These are phyloP conservation scores for Schizaphis graminum DNA, from an alignment of 2,888 invertebrate genomes.

Conservation along the genomic window DNA sequence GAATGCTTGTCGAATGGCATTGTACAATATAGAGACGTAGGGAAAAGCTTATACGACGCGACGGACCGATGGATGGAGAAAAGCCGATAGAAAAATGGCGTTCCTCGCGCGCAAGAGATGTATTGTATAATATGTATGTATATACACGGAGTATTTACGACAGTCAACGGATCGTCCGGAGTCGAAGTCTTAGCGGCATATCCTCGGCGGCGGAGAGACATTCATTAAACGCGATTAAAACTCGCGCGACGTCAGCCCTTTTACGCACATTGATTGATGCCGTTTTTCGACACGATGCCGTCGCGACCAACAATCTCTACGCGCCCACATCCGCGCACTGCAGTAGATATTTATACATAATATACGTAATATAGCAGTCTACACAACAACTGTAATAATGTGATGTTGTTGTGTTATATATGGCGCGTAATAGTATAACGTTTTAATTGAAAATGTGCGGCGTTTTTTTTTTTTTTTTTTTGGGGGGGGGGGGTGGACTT, in stretches of 20 bases:
- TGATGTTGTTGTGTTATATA: too few relatives aligned
- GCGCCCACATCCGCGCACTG: neutral
- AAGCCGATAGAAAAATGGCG: neutral
- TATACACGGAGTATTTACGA: neutral
- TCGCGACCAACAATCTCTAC: neutral
- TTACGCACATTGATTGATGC: neutral
- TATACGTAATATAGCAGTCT: neutral
- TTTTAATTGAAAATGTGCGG: neutral
- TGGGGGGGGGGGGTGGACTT: neutral
- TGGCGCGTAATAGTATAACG: neutral
- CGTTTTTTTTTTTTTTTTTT: neutral
- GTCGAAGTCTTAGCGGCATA: neutral
- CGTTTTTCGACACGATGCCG: neutral
- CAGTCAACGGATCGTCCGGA: neutral
- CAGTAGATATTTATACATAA: neutral
- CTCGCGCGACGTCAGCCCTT: neutral
- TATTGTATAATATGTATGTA: neutral
- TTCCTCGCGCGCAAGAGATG: neutral
- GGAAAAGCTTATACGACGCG: too few relatives aligned
- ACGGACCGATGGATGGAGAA: neutral
- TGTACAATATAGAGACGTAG: too few relatives aligned
- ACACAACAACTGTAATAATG: neutral
- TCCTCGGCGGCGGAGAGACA: neutral
- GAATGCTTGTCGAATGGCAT: too few relatives aligned
- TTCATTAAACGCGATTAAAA: slow-evolving; percentile 10